Base-by-base conservation (phyloP, 2,113 vertebrate species). In the Prionailurus bengalensis region DNA sequence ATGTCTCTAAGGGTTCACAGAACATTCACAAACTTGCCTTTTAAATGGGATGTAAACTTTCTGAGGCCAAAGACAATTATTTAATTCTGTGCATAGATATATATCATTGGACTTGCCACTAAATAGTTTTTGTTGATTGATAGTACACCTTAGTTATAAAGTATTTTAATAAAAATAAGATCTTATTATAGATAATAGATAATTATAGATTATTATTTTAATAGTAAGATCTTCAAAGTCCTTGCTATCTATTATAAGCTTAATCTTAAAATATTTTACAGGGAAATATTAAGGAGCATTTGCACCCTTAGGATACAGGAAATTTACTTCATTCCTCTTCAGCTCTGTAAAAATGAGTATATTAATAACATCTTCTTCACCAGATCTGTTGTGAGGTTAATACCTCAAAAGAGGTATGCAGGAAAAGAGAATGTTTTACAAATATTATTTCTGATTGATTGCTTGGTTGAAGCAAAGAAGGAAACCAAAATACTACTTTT, bases 381-480 rank as follows among this genome's bases (percentile, higher is more conserved):
- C 31, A 76, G 14, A 19, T 92, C 45, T 61, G 14, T 71, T 81
- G 4, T 83, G 36, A 79, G 29, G 45, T 89, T 93, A 42, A 48
- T 48, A 76, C 48, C 42, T 29, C 74, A 79, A 94, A 79, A 87
- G 21, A 83, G 42, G 83, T 23, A 90, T 25, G 5, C 51, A 66
- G 58, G 25, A 7, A 39, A 73, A 68, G 86, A 79, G 25, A 36
- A 4, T 74, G 31, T 36, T 91, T 73, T 79, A 89, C 31, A 87
- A 45, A 76, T 45, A 42, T 7, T 83, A 16, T 68, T 97, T 93
- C 29, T 93, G 73, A 63, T 23, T 76, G 19, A 82, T 91, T 97
- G 3, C 65, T 95, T 89, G 15, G 39, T 74, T 36, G 48, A 81
- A 74, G 8, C n/a, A 79, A 82, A 88, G 25, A n/a, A 31, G 21